Base-by-base conservation (phyloP, 2,888 invertebrate species). In the Athalia circularis region DNA sequence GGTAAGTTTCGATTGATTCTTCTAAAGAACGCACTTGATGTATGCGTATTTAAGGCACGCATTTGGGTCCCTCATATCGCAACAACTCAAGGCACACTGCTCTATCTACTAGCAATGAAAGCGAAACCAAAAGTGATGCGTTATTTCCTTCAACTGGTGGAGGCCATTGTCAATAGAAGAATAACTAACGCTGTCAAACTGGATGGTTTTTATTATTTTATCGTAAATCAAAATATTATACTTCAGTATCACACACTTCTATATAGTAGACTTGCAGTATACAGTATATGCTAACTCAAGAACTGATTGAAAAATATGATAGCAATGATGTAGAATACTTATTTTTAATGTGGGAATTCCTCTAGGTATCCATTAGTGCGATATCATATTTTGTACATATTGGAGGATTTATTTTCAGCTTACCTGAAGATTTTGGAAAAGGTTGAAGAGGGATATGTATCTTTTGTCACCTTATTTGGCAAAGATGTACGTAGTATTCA, bases 121-220 rank as follows among this genome's bases (percentile, higher is more conserved):
- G 81, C 85, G 5, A 82, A 83, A n/a, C 85, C 83, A 29, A 85
- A 83, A 76, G 85, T 84, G 7, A 87, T 87, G 86, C 79, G 86
- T 13, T 86, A 87, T 77, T 87, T 87, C 74, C 81, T 87, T 50
- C 87, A 86, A 79, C 78, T 88, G 72, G 86, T 87, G 3, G 86
- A 87, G 78, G 86, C 87, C 7, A 85, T 87, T 65, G 85, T 87
- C 45, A 86, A 88, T 76, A 85, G 82, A 72, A 80, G 86, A 47
- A 87, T 88, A 59, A 85, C 83, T 57, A 86, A 86, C 79, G 86
- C 85, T 5, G 84, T 87, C 65, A 85, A 86, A 79, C 74, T 88
- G 52, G 85, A 87, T 80, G 86, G 85, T 6, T 87, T 87, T 77
- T 79, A 72, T 72, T 59, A 72, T n/a, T 72, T 72, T 72, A 59